Conservation (phyloP, 2,888 invertebrate species). For the Sinelater perroti region DNA sequence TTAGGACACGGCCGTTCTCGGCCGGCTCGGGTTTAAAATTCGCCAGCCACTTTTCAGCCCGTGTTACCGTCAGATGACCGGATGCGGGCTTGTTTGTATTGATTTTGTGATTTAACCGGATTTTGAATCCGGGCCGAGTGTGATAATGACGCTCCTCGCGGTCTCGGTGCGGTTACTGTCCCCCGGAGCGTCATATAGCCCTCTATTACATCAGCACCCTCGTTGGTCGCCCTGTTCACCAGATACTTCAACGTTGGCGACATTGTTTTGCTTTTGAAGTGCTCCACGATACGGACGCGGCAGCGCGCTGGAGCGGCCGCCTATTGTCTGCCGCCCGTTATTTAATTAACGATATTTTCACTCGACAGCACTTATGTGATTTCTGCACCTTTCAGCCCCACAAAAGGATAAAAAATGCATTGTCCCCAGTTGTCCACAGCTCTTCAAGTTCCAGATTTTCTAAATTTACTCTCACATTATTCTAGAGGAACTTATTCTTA, state of each 20-base stretch:
- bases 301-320: too few relatives aligned
- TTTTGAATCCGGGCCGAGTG: constrained; percentile 38
- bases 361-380: constrained; percentile 24
- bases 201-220: constrained; percentile 39
- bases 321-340: constrained; percentile 21
- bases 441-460: too few relatives aligned
- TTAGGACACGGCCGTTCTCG: constrained; percentile 19
- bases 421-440: too few relatives aligned
- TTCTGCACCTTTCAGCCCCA: constrained; percentile 8
- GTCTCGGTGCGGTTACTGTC: constrained; percentile 40
- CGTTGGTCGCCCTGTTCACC: constrained; percentile 30
- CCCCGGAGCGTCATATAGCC: constrained; percentile 42
- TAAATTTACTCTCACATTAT: too few relatives aligned
- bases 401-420: constrained; percentile 6
- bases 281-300: constrained; percentile 14
- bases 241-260: constrained; percentile 35
- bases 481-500: too few relatives aligned
- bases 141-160: constrained; percentile 40
- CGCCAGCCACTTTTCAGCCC: constrained; percentile 6
- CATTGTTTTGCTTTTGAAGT: constrained; percentile 36
- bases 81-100: constrained; percentile 30
- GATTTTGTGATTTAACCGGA: constrained; percentile 41
- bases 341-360: constrained; percentile 30
- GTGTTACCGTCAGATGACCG: constrained; percentile 25
- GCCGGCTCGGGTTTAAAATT: constrained; percentile 17